Evolutionary conservation across 2,113 vertebrate genomes (phyloP).

Genomic region (Pontoporia blainvillei): DNA sequence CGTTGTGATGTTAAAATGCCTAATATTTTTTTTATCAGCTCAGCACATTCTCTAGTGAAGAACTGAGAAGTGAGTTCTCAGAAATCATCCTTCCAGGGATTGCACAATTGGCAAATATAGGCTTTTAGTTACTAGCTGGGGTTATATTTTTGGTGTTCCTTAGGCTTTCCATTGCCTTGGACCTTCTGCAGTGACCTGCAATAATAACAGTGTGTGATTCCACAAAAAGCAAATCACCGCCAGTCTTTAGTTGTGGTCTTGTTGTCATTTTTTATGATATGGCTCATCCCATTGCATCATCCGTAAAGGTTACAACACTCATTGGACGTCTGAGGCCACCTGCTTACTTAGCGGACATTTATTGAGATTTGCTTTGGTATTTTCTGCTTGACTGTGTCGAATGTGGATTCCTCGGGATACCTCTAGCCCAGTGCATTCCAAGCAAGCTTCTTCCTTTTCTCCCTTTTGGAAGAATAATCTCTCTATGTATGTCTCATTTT

Average conservation of each 20-base stretch:
- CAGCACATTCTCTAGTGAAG: slow-evolving; percentile 50
- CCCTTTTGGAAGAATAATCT: not conserved
- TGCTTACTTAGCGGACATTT: not conserved
- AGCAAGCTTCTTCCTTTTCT: not conserved
- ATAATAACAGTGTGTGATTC: slow-evolving; percentile 64
- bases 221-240: slow-evolving; percentile 31
- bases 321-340: not conserved
- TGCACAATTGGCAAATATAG: slow-evolving; percentile 59
- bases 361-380: not conserved
- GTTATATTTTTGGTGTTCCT: slow-evolving; percentile 63
- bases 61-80: slow-evolving; percentile 59
- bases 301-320: not conserved
- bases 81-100: slow-evolving; percentile 49
- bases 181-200: slow-evolving; percentile 48
- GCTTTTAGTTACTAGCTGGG: slow-evolving; percentile 40
- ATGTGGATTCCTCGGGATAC: not conserved
- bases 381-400: not conserved
- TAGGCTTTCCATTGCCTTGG: slow-evolving; percentile 31
- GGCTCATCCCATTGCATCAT: slow-evolving; percentile 8
- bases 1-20: not conserved
- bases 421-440: not conserved
- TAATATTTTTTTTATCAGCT: not conserved
- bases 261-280: not conserved
- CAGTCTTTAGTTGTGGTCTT: slow-evolving; percentile 39
- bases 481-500: not conserved